These are phyloP conservation scores for Steinernema scapterisci DNA, from an alignment of 2,888 invertebrate genomes.

Conservation along the genomic window DNA sequence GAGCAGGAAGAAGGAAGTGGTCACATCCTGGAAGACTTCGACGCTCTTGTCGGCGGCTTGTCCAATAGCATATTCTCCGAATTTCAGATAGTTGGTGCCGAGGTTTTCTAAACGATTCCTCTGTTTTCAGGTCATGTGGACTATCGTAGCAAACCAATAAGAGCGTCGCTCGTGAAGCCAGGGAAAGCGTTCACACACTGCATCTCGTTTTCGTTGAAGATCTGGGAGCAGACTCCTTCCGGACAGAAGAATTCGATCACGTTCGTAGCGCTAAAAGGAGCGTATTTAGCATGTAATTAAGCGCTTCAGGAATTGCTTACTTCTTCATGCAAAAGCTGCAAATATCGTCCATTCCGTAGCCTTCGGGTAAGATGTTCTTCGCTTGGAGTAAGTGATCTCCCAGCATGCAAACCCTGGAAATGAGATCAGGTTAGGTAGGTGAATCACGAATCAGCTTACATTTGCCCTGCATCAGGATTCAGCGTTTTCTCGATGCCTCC, in stretches of 20 bases:
- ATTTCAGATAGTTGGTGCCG: conserved; percentile 50
- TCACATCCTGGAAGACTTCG: conserved; percentile 72
- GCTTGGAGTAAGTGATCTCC: conserved; percentile 80
- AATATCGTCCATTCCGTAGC: conserved; percentile 61
- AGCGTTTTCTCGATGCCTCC: conserved; percentile 84
- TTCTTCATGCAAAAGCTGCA: conserved; percentile 75
- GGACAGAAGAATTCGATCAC: conserved; percentile 26
- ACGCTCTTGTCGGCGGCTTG: conserved; percentile 49
- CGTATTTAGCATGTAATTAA: not conserved
- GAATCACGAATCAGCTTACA: conserved; percentile 59
- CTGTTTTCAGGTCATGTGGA: not conserved
- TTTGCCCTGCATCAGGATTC: conserved; percentile 82
- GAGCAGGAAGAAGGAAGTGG: conserved; percentile 90
- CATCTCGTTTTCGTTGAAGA: conserved; percentile 32
- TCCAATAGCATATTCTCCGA: conserved; percentile 57
- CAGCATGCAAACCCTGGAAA: conserved; percentile 85
- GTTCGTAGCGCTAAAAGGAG: conserved; percentile 2
- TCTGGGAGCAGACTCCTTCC: not conserved
- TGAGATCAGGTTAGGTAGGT: not conserved
- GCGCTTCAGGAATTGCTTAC: not conserved
- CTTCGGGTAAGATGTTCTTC: conserved; percentile 47
- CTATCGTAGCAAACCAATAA: conserved; percentile 76
- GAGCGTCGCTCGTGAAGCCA: conserved; percentile 87
- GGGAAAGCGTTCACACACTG: conserved; percentile 81
- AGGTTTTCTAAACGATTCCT: not conserved